A percentile compares a stretch with the other conserved stretches of the same genome.
These are phyloP conservation scores for Theristicus caerulescens DNA, from an alignment of 2,113 vertebrate species.

Conservation along the genomic window DNA sequence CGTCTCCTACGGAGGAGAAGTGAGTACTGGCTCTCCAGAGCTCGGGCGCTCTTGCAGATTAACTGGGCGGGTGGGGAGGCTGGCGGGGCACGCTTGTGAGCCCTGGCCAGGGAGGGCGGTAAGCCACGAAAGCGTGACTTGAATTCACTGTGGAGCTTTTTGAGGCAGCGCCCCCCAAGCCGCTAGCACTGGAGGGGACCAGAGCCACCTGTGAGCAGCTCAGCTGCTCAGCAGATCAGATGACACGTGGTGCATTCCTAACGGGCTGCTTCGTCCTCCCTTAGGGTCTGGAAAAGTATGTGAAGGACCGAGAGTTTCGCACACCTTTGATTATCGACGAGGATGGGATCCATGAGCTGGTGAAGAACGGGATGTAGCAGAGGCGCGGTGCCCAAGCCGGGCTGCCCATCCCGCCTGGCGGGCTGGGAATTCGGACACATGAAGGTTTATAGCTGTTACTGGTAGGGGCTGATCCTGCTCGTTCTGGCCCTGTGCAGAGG, in stretches of 20 bases:
- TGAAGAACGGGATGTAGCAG: constrained; percentile 86
- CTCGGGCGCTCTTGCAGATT: neutral
- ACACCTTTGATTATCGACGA: constrained; percentile 85
- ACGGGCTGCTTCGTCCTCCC: neutral
- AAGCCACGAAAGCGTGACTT: rapidly evolving
- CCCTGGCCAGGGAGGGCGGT: neutral
- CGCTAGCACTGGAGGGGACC: neutral
- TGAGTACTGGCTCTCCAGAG: constrained; percentile 66
- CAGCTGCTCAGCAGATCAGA: neutral
- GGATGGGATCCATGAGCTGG: constrained; percentile 82
- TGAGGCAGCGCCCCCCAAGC: neutral
- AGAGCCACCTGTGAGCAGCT: neutral
- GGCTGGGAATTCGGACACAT: neutral
- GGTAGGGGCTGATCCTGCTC: neutral
- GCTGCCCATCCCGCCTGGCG: rapidly evolving
- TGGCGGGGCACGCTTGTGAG: rapidly evolving
- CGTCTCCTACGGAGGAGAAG: constrained; percentile 93
- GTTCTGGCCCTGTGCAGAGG: neutral
- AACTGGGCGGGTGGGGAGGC: rapidly evolving
- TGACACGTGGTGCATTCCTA: rapidly evolving
- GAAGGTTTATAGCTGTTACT: neutral
- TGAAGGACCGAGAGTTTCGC: constrained; percentile 83
- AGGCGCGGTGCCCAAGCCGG: rapidly evolving
- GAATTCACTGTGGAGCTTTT: neutral
- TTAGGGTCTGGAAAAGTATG: constrained; percentile 86